Evolutionary conservation across 2,113 vertebrate genomes (phyloP).

Genomic region (Atlantisia rogersi): DNA sequence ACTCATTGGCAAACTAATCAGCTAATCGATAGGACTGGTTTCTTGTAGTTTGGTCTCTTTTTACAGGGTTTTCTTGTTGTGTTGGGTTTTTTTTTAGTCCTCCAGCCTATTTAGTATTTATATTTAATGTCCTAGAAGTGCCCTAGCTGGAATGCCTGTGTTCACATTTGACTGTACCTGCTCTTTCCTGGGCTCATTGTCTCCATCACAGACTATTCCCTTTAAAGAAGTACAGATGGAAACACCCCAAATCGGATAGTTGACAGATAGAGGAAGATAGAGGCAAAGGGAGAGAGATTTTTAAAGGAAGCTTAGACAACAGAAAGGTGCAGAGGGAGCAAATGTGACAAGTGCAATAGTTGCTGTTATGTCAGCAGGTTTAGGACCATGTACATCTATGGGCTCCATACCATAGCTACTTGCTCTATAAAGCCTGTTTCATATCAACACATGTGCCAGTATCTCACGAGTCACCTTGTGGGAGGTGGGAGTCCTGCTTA

Average conservation of each 20-base stretch:
- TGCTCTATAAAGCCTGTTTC: background rate
- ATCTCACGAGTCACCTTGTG: background rate
- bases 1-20: slow-evolving; percentile 74
- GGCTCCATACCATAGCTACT: background rate
- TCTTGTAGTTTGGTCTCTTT: slow-evolving; percentile 25
- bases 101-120: slow-evolving; percentile 45
- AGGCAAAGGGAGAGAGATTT: background rate
- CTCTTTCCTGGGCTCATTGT: background rate
- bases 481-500: background rate
- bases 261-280: background rate
- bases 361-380: background rate
- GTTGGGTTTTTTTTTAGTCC: background rate
- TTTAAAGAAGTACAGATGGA: background rate
- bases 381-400: background rate
- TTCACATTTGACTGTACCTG: background rate
- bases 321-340: background rate
- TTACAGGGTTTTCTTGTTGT: background rate
- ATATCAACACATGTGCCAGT: background rate
- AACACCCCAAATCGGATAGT: background rate
- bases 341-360: background rate
- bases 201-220: background rate
- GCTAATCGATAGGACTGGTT: slow-evolving; percentile 74
- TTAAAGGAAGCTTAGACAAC: background rate
- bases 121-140: slow-evolving; percentile 54
- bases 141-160: background rate